Base-by-base conservation (phyloP, 1,140 invertebrate genomes). In the Tenebrio molitor region DNA sequence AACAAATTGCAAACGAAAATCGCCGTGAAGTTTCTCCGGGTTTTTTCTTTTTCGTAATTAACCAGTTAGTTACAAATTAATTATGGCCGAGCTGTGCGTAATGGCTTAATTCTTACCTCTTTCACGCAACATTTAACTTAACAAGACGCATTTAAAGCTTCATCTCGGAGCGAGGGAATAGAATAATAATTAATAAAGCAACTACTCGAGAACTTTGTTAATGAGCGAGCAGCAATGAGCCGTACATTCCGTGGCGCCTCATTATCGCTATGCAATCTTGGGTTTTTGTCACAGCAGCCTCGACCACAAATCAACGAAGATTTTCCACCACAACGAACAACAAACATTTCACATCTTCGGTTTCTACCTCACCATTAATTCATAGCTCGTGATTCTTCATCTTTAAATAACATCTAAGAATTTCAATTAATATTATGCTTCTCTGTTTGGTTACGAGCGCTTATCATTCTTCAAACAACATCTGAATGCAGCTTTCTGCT, bases 171-270 rank as follows among this genome's bases (percentile, higher is more conserved):
- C 50, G 2, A 64, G 39, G 14, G 23, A 44, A 63, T 41, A 62
- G 29, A 44, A 71, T 44, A 71, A 71, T 71, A 71, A 71, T 71
- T 71, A 71, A 71, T 71, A 71, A 71, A 71, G 53, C 53, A 64
- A 71, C 36, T 42, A 63, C 58, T 42, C 23, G 39, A 62, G 34
- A 41, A 71, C 69, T 64, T 25, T 44, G 69, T 71, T 71, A 71
- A 71, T 64, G 69, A 71, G 39, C 69, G 39, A 64, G 44, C 69
- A 39, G 50, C 67, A 41, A 41, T 66, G 42, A 66, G 64, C 42
- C 21, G 64, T 66, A 66, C 64, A 69, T 69, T 53, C 67, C 21
- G 25, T 69, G 67, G 67, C 67, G 67, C 67, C 67, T 69, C 67
- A 50, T 69, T 69, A 69, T 36, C 44, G 63, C 63, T 33, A 42